Conservation (phyloP, 2,797 vertebrate genomes). For the Remorina albescens region DNA sequence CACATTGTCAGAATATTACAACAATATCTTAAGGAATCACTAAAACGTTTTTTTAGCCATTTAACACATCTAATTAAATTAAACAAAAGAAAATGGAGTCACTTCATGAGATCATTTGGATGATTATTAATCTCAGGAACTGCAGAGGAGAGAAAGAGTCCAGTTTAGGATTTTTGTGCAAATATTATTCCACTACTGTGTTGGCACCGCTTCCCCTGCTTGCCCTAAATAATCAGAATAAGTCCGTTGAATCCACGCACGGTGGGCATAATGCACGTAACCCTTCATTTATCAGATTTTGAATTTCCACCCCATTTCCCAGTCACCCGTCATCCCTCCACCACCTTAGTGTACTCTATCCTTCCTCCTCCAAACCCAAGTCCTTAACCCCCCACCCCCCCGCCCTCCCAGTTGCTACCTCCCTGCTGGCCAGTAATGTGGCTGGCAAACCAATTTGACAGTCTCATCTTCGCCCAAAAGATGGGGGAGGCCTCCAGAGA, state of each 20-base stretch:
- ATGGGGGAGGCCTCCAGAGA: slow-evolving; percentile 89
- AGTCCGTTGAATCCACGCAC: slow-evolving; percentile 56
- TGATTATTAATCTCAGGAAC: slow-evolving; percentile 31
- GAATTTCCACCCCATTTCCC: slow-evolving; percentile 88
- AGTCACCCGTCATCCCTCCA: slow-evolving; percentile 51
- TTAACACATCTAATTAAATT: slow-evolving; percentile 36
- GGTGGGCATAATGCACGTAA: slow-evolving; percentile 62
- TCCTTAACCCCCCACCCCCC: slow-evolving; percentile 59
- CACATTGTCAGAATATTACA: slow-evolving; percentile 49
- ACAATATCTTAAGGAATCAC: slow-evolving; percentile 32
- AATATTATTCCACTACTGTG: slow-evolving; percentile 41
- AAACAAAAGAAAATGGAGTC: slow-evolving; percentile 30
- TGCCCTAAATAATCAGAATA: slow-evolving; percentile 51
- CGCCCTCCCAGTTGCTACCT: slow-evolving; percentile 68
- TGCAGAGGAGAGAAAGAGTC: slow-evolving; percentile 24
- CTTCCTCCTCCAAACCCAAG: slow-evolving; percentile 83
- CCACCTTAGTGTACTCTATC: slow-evolving; percentile 47
- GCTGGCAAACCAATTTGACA: slow-evolving; percentile 98
- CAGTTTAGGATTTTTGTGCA: slow-evolving; percentile 36
- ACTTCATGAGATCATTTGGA: slow-evolving; percentile 29
- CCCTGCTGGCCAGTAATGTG: slow-evolving; percentile 93
- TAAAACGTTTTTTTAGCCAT: slow-evolving; percentile 16
- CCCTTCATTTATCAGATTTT: slow-evolving; percentile 93
- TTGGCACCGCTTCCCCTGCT: slow-evolving; percentile 10
- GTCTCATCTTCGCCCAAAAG: slow-evolving; percentile 96